Percentiles rank a stretch among this genome's conserved stretches.
phyloP scores from a whole-genome alignment of 2,888 invertebrate genomes.

The Agriopis aurantiaria region DNA sequence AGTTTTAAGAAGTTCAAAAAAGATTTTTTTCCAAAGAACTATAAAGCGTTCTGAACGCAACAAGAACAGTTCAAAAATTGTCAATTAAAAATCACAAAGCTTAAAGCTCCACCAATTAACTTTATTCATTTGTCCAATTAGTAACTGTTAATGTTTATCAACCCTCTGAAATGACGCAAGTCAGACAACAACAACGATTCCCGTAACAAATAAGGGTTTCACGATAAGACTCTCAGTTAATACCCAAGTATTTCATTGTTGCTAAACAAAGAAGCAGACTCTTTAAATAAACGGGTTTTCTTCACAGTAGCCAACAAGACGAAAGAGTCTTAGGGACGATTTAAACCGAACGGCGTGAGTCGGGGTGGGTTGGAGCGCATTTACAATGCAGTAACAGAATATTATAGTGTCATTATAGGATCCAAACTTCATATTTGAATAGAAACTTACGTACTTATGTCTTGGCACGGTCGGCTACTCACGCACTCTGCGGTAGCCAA shows the following conservation, averaged over 20 bases:
- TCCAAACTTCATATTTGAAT: too few species aligned
- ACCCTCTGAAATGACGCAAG: conserved; percentile 59
- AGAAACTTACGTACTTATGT: too few species aligned
- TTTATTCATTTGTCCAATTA: conserved; percentile 41
- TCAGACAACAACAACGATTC: conserved; percentile 69
- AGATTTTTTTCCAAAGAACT: too few species aligned
- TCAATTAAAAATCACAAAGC: conserved; percentile 16
- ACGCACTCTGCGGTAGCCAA: too few species aligned
- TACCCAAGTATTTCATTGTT: conserved; percentile 77
- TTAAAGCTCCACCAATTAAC: conserved; percentile 32
- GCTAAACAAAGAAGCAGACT: conserved; percentile 69
- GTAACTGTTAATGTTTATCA: conserved; percentile 44
- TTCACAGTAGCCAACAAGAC: conserved; percentile 69
- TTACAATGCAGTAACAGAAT: too few species aligned
- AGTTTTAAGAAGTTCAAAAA: too few species aligned
- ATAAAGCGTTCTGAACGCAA: background rate
- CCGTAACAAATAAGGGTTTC: conserved; percentile 74
- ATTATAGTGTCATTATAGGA: too few species aligned
- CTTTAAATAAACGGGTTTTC: conserved; percentile 70
- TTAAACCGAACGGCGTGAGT: too few species aligned
- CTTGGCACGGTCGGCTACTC: too few species aligned
- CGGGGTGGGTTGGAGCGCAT: too few species aligned
- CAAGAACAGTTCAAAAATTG: conserved; percentile 2
- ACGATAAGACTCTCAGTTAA: conserved; percentile 75
- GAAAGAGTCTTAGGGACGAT: conserved; percentile 3